phyloP scores from a whole-genome alignment of 30 jellyfish, hydroid and myxozoan species.

The Aurelia coerulea region DNA sequence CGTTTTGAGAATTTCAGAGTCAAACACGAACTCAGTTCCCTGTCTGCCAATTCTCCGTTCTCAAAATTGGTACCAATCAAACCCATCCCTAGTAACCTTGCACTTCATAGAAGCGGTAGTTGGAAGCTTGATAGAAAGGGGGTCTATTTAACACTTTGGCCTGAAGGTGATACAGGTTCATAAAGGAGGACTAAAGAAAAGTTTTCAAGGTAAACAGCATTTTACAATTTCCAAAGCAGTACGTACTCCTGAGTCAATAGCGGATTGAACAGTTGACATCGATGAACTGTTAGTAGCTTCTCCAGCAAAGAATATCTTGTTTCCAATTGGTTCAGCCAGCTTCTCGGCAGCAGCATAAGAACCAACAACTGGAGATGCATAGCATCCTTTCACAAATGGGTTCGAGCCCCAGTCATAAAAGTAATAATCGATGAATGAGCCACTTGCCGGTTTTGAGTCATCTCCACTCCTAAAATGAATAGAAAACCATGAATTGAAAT shows the following conservation, averaged over 20 bases:
- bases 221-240: constrained; percentile 50
- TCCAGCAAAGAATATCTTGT: constrained; percentile 66
- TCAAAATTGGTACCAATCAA: too few species aligned
- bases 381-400: constrained; percentile 57
- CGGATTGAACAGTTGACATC: constrained; percentile 66
- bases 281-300: constrained; percentile 55
- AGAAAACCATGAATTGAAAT: too few species aligned
- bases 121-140: too few species aligned
- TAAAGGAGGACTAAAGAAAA: too few species aligned
- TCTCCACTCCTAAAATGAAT: constrained; percentile 32
- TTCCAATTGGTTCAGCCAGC: constrained; percentile 51
- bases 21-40: too few species aligned
- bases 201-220: not conserved
- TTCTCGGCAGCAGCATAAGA: constrained; percentile 47
- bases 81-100: too few species aligned
- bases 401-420: constrained; percentile 69
- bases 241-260: constrained; percentile 64
- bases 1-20: too few species aligned
- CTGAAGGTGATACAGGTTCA: too few species aligned
- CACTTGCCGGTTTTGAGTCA: constrained; percentile 42
- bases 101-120: too few species aligned
- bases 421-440: constrained; percentile 34
- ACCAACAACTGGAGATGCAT: constrained; percentile 64
- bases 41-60: too few species aligned
- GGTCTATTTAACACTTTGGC: too few species aligned